Base-by-base conservation (phyloP, 92 coral and sea anemone genomes). In the Nematostella vectensis region DNA sequence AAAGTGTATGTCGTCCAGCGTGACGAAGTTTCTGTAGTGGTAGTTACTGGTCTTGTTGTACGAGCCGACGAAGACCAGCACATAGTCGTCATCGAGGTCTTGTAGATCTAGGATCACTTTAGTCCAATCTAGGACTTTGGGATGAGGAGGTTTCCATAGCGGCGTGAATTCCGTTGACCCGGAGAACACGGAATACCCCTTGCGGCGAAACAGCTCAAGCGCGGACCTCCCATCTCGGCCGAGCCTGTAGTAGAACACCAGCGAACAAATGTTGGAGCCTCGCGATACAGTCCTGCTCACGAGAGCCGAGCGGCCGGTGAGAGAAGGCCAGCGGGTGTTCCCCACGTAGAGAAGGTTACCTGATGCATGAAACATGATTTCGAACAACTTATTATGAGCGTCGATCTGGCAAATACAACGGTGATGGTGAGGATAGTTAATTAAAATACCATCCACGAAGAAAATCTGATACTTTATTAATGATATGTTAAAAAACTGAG, bases 1-100 rank as follows among this genome's bases (percentile, higher is more conserved):
- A 3, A 78, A 44, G 17, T 65, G 45, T n/a, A 78, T 26, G 16
- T 78, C 67, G 36, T 78, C 84, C 12, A 78, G 18, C 11, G 64
- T 52, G 29, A 78, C 75, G 49, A 43, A 65, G 31, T 72, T 71
- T 45, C 66, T 31, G 2, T 27, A 21, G 30, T 2, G 17, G n/a
- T 37, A 54, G 30, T 19, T 45, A 9, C 57, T 3, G 2, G 80
- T 44, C 11, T 54, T 29, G 27, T 56, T 64, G 48, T 64, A 78
- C 18, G 76, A 31, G 1, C 80, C 84, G 4, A 58, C 69, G 27
- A 78, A 53, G 0, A 71, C n/a, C 12, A 78, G 11, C 17, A 60
- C 55, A 40, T 63, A 78, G 23, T 55, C 58, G 12, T 29, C 64
- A 15, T 29, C 9, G 26, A 49, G 61, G 8, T 15, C 45, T 29